A percentile compares a stretch with the other conserved stretches of the same genome.
Conservation (phyloP, 2,888 invertebrate species). For the Pardosa pseudoannulata region DNA sequence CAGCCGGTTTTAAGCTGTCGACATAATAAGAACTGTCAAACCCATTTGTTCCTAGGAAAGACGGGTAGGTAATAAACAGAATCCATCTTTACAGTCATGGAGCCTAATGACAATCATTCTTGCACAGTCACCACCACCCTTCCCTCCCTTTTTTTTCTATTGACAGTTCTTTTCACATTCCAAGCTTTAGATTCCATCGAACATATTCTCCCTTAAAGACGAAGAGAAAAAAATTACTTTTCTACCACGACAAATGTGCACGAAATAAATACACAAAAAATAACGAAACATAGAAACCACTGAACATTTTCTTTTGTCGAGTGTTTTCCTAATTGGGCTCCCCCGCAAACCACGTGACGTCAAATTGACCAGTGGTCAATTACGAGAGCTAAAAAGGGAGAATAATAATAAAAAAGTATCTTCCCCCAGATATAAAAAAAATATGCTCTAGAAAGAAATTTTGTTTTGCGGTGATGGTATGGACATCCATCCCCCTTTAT, state of each 20-base stretch:
- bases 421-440: background rate
- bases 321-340: constrained; percentile 51
- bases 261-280: background rate
- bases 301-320: constrained; percentile 41
- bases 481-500: constrained; percentile 14
- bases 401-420: constrained; percentile 19
- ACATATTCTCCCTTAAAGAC: background rate
- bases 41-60: too few species aligned
- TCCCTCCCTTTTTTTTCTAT: background rate
- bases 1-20: too few species aligned
- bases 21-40: too few species aligned
- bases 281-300: background rate
- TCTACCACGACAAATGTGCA: background rate
- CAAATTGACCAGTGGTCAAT: constrained; percentile 58
- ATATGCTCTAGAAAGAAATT: background rate
- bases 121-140: background rate
- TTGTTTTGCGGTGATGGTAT: background rate
- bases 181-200: background rate
- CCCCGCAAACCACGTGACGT: constrained; percentile 59
- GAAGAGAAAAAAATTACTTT: constrained; percentile 29
- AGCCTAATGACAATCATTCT: too few species aligned
- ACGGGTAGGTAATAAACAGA: too few species aligned
- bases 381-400: constrained; percentile 7
- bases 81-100: too few species aligned
- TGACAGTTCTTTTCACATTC: background rate